These are phyloP conservation scores for Danaus chrysippus DNA, from an alignment of 2,888 invertebrate species.

Conservation along the genomic window DNA sequence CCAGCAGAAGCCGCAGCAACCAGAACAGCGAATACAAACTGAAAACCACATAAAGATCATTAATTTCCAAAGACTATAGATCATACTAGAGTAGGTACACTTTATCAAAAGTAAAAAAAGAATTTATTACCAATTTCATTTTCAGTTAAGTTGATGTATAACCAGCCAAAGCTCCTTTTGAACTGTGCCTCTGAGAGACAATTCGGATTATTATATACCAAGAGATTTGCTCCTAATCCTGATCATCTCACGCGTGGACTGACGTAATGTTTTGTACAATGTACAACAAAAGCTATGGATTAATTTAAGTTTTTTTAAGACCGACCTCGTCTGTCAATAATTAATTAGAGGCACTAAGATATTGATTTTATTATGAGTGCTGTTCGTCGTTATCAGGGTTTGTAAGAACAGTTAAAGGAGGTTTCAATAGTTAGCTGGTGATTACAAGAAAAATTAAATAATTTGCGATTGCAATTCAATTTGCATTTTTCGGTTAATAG, in stretches of 20 bases:
- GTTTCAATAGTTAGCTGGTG: too few species aligned
- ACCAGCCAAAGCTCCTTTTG: constrained; percentile 45
- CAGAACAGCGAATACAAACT: constrained; percentile 62
- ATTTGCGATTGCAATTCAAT: too few species aligned
- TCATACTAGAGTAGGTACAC: background rate
- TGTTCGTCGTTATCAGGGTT: too few species aligned
- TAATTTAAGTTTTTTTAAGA: constrained; percentile 50
- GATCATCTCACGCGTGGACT: constrained; percentile 49
- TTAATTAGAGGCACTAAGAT: too few species aligned
- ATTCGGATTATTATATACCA: constrained; percentile 67
- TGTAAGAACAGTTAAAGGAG: too few species aligned
- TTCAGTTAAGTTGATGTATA: constrained; percentile 40
- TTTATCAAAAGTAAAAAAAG: constrained; percentile 27
- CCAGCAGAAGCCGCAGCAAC: constrained; percentile 59
- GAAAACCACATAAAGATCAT: constrained; percentile 16
- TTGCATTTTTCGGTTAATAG: too few species aligned
- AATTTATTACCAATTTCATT: constrained; percentile 69
- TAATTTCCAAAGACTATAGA: background rate
- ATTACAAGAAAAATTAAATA: too few species aligned
- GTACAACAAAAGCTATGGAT: constrained; percentile 50
- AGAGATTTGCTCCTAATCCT: constrained; percentile 54
- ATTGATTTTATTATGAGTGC: too few species aligned
- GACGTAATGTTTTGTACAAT: constrained; percentile 54
- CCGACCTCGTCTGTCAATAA: constrained; percentile 59
- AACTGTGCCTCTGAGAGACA: constrained; percentile 42